Conservation (phyloP, 2,797 vertebrate genomes). For the Sarcoramphus papa region DNA sequence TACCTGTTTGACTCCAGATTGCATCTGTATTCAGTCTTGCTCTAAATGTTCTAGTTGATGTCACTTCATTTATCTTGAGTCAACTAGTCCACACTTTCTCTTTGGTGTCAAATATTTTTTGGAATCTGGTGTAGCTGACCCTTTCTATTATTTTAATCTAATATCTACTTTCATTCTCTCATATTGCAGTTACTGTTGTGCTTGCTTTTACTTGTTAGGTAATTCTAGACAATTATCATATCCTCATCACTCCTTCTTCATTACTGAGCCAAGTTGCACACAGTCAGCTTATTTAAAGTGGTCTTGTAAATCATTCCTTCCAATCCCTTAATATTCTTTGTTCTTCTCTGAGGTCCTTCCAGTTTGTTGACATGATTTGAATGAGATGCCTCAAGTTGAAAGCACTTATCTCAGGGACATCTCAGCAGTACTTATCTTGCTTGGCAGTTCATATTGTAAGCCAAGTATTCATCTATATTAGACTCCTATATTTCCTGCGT, state of each 20-base stretch:
- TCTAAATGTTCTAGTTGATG: background rate
- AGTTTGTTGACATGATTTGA: background rate
- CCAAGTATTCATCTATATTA: background rate
- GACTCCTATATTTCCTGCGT: background rate
- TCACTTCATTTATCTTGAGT: background rate
- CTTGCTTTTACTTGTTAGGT: background rate
- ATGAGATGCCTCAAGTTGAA: background rate
- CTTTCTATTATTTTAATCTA: background rate
- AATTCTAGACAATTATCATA: background rate
- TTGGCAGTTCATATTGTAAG: background rate
- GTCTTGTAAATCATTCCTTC: background rate
- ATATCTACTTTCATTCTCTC: background rate
- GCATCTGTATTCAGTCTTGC: background rate
- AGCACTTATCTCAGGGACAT: background rate
- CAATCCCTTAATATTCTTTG: background rate
- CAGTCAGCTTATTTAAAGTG: background rate
- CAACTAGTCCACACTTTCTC: background rate
- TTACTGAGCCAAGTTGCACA: background rate
- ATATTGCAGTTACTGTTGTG: background rate
- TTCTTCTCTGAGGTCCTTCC: background rate
- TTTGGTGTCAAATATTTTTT: background rate
- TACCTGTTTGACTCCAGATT: background rate
- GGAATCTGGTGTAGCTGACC: fast-evolving
- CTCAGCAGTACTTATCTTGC: background rate
- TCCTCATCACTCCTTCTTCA: background rate